phyloP scores from a whole-genome alignment of 2,888 invertebrate species.

The Chymomyza caudatula region DNA sequence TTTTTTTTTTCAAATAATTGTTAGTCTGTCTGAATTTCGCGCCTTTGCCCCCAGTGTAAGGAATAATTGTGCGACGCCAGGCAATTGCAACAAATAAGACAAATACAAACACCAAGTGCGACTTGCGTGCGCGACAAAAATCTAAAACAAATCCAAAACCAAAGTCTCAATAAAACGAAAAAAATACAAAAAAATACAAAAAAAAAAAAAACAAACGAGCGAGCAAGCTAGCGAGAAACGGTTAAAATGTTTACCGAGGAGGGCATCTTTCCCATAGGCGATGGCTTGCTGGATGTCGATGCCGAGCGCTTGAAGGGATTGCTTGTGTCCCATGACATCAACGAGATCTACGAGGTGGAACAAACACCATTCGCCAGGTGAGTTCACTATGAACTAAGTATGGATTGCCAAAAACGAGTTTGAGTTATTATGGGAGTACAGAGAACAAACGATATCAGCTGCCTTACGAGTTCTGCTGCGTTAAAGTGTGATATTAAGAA shows the following conservation, averaged over 20 bases:
- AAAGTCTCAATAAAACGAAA: conserved; percentile 22
- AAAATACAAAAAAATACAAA: conserved; percentile 25
- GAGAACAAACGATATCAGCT: no score
- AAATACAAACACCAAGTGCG: conserved; percentile 14
- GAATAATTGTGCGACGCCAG: conserved; percentile 6
- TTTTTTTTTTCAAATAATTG: conserved; percentile 22
- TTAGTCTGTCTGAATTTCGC: conserved; percentile 40
- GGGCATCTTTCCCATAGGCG: conserved; percentile 79
- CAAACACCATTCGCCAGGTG: conserved; percentile 92
- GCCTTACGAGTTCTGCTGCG: no score
- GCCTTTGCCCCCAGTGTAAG: conserved; percentile 22
- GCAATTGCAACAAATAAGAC: conserved; percentile 17
- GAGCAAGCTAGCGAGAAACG: conserved; percentile 15
- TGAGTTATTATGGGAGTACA: no score
- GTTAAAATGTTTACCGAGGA: conserved; percentile 76
- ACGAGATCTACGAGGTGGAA: conserved; percentile 88
- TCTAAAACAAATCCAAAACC: conserved; percentile 13
- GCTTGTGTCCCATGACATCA: conserved; percentile 86
- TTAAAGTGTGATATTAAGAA: no score
- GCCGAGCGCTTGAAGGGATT: conserved; percentile 84
- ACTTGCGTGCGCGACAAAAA: conserved; percentile 7
- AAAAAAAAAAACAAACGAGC: conserved; percentile 19
- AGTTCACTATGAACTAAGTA: conserved; percentile 54
- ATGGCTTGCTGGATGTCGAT: conserved; percentile 86
- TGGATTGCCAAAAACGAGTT: no score